Conservation (phyloP, 2,113 vertebrate species). For the Plectropomus leopardus region DNA sequence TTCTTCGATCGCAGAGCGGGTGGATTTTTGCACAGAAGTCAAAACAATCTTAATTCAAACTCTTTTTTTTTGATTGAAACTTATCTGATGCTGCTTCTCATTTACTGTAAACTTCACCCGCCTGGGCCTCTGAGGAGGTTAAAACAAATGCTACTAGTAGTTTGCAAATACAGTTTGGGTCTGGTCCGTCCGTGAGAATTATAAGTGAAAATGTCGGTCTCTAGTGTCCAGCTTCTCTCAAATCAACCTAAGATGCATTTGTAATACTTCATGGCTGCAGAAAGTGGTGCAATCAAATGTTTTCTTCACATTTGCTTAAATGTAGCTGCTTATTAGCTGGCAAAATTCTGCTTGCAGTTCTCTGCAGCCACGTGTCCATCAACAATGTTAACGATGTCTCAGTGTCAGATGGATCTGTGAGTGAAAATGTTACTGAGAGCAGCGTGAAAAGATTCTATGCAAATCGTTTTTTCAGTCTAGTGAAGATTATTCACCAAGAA, state of each 20-base stretch:
- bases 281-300: neutral
- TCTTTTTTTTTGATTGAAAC: neutral
- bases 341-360: slow-evolving; percentile 14
- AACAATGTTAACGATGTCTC: neutral
- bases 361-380: slow-evolving; percentile 23
- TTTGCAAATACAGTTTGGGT: slow-evolving; percentile 36
- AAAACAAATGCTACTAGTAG: slow-evolving; percentile 28
- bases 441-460: neutral
- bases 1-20: neutral
- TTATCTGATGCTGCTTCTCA: neutral
- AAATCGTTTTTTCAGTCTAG: neutral
- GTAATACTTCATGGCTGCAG: neutral
- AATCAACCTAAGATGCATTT: neutral
- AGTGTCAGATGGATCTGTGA: slow-evolving; percentile 6
- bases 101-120: slow-evolving; percentile 18
- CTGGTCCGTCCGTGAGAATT: neutral
- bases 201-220: neutral
- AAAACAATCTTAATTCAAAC: neutral
- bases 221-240: neutral
- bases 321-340: slow-evolving; percentile 42
- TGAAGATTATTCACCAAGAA: too few relatives aligned
- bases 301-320: slow-evolving; percentile 18
- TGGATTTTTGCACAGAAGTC: neutral
- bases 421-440: neutral
- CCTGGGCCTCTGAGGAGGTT: neutral